Evolutionary conservation across 2,797 vertebrate genomes (phyloP), one percentile per base, ranked within the genome.

Genomic region (Knipowitschia caucasica): DNA sequence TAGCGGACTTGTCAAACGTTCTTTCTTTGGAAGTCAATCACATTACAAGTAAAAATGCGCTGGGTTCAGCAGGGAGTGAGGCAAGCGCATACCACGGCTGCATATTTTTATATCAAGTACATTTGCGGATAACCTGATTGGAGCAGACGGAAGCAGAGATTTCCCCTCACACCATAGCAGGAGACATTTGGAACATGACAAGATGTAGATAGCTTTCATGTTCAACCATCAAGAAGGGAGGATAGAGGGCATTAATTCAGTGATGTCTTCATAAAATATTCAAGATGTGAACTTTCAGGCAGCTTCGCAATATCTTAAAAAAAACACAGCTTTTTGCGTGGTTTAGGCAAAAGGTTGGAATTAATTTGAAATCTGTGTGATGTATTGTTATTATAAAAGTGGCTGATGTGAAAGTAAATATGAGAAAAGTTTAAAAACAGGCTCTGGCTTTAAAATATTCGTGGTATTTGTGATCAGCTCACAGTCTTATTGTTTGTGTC

Each of bases 1-100:
- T 82, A 80, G 62, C 54, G 62, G 23, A 34, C 82, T 77, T 85
- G 81, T 87, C 83, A 82, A 85, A 73, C 56, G 84, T 71, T 82
- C 82, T 82, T 72, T 78, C 75, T 80, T 85, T 76, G 78, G 87
- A 83, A 83, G 80, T 86, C 84, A 87, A 83, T 85, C 82, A 81
- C 73, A 87, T 86, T 85, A 82, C 62, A 71, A 75, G 78, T 64
- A 78, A 76, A 44, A 44, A 44, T 51, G 67, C 64, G 77, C 82
- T 80, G 74, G 71, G 70, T 65, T 81, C 71, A 77, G 62, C 66
- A 29, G 72, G 73, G 75, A 82, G 45, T 65, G 53, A 52, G 61
- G 57, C 63, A 8, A 9, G 24, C 40, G 40, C 50, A 75, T 64
- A 69, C 63, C 67, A 35, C 49, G 53, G 35, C 53, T 49, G 14